Conservation (phyloP, 2,113 vertebrate species). For the Suncus etruscus region DNA sequence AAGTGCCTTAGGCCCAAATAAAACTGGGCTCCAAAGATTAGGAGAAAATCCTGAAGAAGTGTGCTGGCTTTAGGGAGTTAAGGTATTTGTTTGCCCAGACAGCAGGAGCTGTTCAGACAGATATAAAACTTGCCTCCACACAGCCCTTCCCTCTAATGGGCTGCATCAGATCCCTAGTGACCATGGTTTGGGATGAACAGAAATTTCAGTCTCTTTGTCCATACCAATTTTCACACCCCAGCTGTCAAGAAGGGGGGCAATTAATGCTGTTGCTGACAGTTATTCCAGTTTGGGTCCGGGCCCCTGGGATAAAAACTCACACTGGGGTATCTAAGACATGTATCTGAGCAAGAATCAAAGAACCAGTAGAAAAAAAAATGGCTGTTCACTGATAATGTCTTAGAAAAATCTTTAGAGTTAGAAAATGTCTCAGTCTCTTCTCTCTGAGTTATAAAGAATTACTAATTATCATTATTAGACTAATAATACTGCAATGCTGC, state of each 20-base stretch:
- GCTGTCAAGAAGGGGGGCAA: constrained; percentile 62
- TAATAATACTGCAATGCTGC: neutral
- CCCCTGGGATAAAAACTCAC: constrained; percentile 59
- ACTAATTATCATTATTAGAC: too few species aligned
- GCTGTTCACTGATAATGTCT: neutral
- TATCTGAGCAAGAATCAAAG: constrained; percentile 28
- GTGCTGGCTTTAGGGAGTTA: constrained; percentile 57
- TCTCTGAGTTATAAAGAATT: constrained; percentile 31
- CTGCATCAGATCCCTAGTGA: neutral
- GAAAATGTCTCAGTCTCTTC: neutral
- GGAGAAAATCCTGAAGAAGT: constrained; percentile 59
- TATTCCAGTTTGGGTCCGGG: constrained; percentile 67
- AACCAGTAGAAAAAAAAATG: neutral
- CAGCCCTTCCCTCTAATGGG: constrained; percentile 51
- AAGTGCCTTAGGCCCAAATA: constrained; percentile 35
- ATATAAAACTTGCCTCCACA: constrained; percentile 51
- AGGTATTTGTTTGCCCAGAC: constrained; percentile 64
- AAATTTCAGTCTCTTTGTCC: constrained; percentile 66
- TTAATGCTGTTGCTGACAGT: constrained; percentile 76
- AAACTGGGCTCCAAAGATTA: constrained; percentile 30
- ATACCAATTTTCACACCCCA: constrained; percentile 61
- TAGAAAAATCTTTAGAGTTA: neutral
- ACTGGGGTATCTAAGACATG: constrained; percentile 2
- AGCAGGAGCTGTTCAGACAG: constrained; percentile 59
- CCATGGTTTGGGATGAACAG: constrained; percentile 50